Conservation (phyloP, 2,888 invertebrate genomes). For the Falcaria lacertinaria region DNA sequence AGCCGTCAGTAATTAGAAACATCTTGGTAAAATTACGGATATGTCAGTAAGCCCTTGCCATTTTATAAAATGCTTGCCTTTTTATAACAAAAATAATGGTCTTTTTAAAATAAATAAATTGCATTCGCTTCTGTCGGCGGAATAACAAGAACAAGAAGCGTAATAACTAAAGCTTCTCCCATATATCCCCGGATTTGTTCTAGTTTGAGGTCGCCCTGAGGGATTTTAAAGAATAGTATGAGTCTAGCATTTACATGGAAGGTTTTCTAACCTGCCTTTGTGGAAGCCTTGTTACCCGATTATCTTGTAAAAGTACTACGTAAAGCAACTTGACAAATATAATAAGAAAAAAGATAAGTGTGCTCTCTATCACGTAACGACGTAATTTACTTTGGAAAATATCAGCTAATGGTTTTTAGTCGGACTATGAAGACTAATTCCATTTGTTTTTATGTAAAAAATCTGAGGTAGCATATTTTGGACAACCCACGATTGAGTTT, state of each 20-base stretch:
- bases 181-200: conserved; percentile 1
- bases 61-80: conserved; percentile 3
- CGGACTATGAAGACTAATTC: too few relatives aligned
- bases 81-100: neutral
- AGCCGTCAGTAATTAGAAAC: too few relatives aligned
- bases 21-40: too few relatives aligned
- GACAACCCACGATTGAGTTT: too few relatives aligned
- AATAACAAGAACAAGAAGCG: conserved; percentile 1
- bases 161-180: neutral
- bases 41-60: too few relatives aligned
- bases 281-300: neutral
- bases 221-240: conserved; percentile 2
- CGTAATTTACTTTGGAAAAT: too few relatives aligned
- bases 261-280: neutral
- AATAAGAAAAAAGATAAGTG: too few relatives aligned
- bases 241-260: neutral
- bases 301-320: neutral
- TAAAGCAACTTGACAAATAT: neutral
- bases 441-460: too few relatives aligned
- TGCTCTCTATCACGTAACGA: too few relatives aligned
- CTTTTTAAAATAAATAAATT: neutral
- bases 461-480: too few relatives aligned
- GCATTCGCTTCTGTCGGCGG: neutral
- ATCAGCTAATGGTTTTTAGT: too few relatives aligned
- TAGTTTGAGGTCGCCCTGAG: conserved; percentile 1